Base-by-base conservation (phyloP, 2,797 vertebrate genomes). In the Enteromius viviparus region DNA sequence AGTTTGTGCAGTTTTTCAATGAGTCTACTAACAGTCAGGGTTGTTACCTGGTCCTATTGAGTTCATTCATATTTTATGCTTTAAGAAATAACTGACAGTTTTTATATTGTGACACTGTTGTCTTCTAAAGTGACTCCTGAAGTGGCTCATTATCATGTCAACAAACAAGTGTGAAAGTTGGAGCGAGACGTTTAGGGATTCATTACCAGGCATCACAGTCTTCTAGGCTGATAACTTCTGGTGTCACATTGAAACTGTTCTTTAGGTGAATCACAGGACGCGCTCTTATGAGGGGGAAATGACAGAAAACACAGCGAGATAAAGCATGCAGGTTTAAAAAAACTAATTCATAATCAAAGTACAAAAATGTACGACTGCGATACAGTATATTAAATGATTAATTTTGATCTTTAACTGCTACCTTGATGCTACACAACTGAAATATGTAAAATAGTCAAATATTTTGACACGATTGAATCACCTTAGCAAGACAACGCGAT, bases 211-310 rank as follows among this genome's bases (percentile, higher is more conserved):
- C 88, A 68, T 90, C 92, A 92, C 91, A 98, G 65, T 49, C 87
- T 0, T 88, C 87, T 0, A 94, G 93, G 83, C 97, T 94, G 21
- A 98, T 87, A 1, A 95, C 64, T 0, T 88, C 79, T 1, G 97
- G 97, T 19, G 88, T 93, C 87, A 95, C 96, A 1, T 60, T 85
- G 80, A 98, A 92, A 1, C 80, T 93, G 71, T 94, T 90, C 60
- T 93, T 91, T 45, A 98, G 95, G 79, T 96, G 96, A 89, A 98
- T 89, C 7, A 98, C 95, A 0, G 97, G 97, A 0, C 97, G 96
- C 81, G 96, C 92, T 87, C 97, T 99, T 88, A 40, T 78, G 23
- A 74, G 1, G 3, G 5, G 23, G 21, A 58, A 8, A 62, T 69
- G 1, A 60, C 64, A 62, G 8, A 40, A 23, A 82, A 69, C 68